Base-by-base conservation (phyloP, 1,140 invertebrate genomes). In the Polypedilum vanderplanki region DNA sequence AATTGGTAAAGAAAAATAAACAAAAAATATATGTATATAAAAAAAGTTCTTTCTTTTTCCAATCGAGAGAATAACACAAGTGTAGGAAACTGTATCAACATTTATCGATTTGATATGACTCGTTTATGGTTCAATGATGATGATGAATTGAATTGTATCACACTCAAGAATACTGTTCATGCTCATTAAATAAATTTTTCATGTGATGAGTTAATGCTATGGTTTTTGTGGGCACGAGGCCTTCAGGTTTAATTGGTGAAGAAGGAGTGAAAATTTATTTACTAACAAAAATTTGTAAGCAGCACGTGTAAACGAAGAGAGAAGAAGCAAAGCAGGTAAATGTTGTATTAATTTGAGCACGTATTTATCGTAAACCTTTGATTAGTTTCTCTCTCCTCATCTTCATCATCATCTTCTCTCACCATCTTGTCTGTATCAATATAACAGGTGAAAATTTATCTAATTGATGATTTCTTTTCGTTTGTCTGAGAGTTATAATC, bases 51-150 rank as follows among this genome's bases (percentile, higher is more conserved):
- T 57, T 4, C 46, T 57, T n/a, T 33, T 33, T 57, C 46, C 12
- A 57, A 3, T 33, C 24, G 3, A 57, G n/a, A 57, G n/a, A 57
- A 57, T 15, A 57, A 1, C 15, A 15, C 46, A 12, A 33, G 24
- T 33, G 24, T n/a, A 57, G 3, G n/a, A 57, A 57, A 57, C 46
- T 57, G 46, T 57, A 57, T 57, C 46, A 57, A 57, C n/a, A 57
- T 57, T 57, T 57, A 57, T 57, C 46, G 46, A 57, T 57, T 57
- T 57, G 46, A 57, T 57, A 57, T 57, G 46, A 57, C 46, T 57
- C n/a, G 46, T 57, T 57, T 57, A 57, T 57, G 12, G 24, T 33
- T 33, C 46, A 57, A 12, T 57, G 46, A 57, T 57, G 46, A 57
- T 33, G 24, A 57, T 15, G 24, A 33, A 33, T 33, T 33, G 46